Evolutionary conservation across 2,113 vertebrate genomes (phyloP), one percentile per base, ranked within the genome.

Genomic region (Myotis davidii): DNA sequence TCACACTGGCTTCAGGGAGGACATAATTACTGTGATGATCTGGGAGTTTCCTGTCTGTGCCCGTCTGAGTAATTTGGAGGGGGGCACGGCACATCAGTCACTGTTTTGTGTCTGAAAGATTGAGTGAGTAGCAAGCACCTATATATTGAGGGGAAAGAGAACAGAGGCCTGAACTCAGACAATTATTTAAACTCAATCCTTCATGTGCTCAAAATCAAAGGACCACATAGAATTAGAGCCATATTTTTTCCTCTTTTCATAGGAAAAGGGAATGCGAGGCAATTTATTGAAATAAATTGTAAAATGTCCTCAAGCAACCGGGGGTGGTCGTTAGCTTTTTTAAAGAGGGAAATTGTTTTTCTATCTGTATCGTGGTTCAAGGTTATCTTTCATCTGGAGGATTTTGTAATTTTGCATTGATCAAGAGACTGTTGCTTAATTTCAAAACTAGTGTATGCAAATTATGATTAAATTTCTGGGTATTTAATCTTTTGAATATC

Each of bases 391-490:
- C 42, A 77, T 88, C 65, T 95, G 92, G 90, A 90, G 25, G 65
- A 97, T 94, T 97, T 94, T 92, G 56, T 94, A 79, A 96, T 90
- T 95, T 82, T 97, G 52, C 76, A 95, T 90, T 91, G 79, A 94
- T 94, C 45, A 61, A 95, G 74, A 92, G 16, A 54, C 23, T 95
- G 69, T 89, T 95, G 79, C 39, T 84, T 95, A 92, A 92, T 97
- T 95, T 87, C 77, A 94, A 96, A 97, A 91, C 45, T 32, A 96
- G 45, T 88, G 17, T 85, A 85, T 96, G 81, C 61, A 95, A 93
- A 83, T 96, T 83, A 78, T 96, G 11, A 94, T 93, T 95, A 86
- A 96, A 88, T 95, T 94, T 17, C 27, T 95, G 48, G 27, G 37
- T 93, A 87, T 87, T 93, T 93, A 96, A 94, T 85, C 65, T 88